Percentiles rank a stretch among this genome's conserved stretches.
These are phyloP conservation scores for Bathynomus jamesi DNA, from an alignment of 1,140 invertebrate species.

Conservation along the genomic window DNA sequence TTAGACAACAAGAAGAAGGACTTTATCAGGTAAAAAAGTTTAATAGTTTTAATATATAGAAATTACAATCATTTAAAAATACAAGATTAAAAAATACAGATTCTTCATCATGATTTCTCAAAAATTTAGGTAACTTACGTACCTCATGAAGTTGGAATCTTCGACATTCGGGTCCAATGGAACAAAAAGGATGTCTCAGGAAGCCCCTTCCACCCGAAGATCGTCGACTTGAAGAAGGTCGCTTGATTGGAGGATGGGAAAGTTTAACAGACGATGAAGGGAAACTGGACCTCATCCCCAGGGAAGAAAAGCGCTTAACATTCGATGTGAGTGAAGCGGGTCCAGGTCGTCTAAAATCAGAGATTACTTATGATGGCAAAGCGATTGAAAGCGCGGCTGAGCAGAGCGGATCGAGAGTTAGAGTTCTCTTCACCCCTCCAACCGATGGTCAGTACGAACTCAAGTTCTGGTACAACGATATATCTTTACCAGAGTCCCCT, in stretches of 20 bases:
- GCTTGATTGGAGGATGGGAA: conserved; percentile 73
- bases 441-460: conserved; percentile 48
- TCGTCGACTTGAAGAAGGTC: conserved; percentile 57
- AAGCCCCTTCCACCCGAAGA: conserved; percentile 62
- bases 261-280: conserved; percentile 61
- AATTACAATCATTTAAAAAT: too few species aligned
- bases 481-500: conserved; percentile 51
- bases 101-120: too few species aligned
- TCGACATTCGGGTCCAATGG: conserved; percentile 62
- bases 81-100: too few species aligned
- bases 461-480: conserved; percentile 50
- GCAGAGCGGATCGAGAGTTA: conserved; percentile 38
- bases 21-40: conserved; percentile 45
- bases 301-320: conserved; percentile 52
- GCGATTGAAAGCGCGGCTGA: conserved; percentile 40
- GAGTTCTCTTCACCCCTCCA: conserved; percentile 35
- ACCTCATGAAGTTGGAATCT: conserved; percentile 62
- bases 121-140: conserved; percentile 55
- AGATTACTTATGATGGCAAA: conserved; percentile 49
- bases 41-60: not conserved
- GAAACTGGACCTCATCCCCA: conserved; percentile 56
- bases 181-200: conserved; percentile 59
- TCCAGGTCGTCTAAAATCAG: conserved; percentile 57
- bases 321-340: conserved; percentile 58
- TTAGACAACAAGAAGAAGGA: conserved; percentile 50